Percentiles rank a stretch among this genome's conserved stretches.
Evolutionary conservation across 2,797 vertebrate species (phyloP).

Genomic region (Cossypha dichroa): DNA sequence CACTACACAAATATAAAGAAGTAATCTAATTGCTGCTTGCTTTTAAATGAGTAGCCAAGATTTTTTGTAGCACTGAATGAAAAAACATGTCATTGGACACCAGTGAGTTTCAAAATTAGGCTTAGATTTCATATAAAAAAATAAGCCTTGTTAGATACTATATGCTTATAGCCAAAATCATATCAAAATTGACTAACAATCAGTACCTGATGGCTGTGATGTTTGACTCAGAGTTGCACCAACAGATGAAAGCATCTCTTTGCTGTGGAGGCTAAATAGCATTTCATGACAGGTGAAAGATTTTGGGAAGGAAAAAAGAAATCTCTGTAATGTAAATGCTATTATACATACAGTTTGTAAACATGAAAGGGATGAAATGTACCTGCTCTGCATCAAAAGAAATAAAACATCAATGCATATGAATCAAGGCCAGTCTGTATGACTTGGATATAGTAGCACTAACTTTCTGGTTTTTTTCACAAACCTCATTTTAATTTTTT

Average conservation of each 20-base stretch:
- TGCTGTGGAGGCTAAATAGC: not conserved
- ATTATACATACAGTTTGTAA: not conserved
- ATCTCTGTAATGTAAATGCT: not conserved
- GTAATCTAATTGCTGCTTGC: not conserved
- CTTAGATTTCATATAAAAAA: not conserved
- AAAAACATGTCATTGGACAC: not conserved
- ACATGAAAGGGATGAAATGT: conserved; percentile 24
- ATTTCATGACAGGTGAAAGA: not conserved
- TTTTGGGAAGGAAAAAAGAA: not conserved
- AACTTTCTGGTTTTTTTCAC: not conserved
- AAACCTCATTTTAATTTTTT: not conserved
- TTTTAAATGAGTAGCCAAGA: not conserved
- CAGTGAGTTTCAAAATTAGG: not conserved
- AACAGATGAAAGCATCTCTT: not conserved
- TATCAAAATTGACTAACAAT: not conserved
- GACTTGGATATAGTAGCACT: not conserved
- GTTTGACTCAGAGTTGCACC: not conserved
- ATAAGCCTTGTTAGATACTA: not conserved
- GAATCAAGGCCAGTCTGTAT: not conserved
- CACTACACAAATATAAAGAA: not conserved
- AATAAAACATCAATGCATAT: not conserved
- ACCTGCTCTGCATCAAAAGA: conserved; percentile 40
- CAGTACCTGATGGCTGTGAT: not conserved
- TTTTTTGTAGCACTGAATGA: not conserved
- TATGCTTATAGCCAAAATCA: not conserved